A percentile compares a stretch with the other conserved stretches of the same genome.
These are phyloP conservation scores for Pseudococcus longispinus DNA, from an alignment of 2,888 invertebrate genomes.

Conservation along the genomic window DNA sequence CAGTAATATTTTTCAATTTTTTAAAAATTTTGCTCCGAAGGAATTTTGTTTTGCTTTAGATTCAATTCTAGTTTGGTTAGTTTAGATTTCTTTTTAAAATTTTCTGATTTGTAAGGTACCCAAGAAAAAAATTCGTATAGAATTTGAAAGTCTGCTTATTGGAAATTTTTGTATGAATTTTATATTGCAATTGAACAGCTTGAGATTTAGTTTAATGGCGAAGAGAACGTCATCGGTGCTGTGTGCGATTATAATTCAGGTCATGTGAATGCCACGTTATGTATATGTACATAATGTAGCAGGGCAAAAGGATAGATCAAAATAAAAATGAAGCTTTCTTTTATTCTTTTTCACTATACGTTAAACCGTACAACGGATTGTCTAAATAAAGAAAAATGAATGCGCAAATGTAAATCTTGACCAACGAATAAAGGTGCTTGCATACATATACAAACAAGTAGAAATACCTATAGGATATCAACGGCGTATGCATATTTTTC, in stretches of 20 bases:
- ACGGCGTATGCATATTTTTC: not conserved
- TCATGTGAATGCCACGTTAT: conserved; percentile 45
- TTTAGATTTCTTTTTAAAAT: too few relatives aligned
- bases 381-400: conserved; percentile 10
- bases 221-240: not conserved
- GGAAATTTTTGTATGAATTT: not conserved
- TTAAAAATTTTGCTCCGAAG: too few relatives aligned
- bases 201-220: not conserved
- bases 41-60: too few relatives aligned
- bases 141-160: not conserved
- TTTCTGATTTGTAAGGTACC: too few relatives aligned
- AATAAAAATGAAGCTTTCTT: conserved; percentile 47
- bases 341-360: conserved; percentile 6
- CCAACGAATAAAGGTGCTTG: not conserved
- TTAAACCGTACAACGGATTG: conserved; percentile 34
- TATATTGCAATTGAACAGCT: not conserved
- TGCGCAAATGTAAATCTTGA: not conserved
- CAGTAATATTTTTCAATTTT: too few relatives aligned
- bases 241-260: conserved; percentile 47
- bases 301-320: conserved; percentile 41
- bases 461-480: not conserved
- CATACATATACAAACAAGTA: not conserved
- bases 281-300: not conserved
- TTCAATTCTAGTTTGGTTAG: too few relatives aligned
- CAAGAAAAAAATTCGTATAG: not conserved